These are phyloP conservation scores for Koerneria pararmatus DNA, from an alignment of 2,888 invertebrate species.

Conservation along the genomic window DNA sequence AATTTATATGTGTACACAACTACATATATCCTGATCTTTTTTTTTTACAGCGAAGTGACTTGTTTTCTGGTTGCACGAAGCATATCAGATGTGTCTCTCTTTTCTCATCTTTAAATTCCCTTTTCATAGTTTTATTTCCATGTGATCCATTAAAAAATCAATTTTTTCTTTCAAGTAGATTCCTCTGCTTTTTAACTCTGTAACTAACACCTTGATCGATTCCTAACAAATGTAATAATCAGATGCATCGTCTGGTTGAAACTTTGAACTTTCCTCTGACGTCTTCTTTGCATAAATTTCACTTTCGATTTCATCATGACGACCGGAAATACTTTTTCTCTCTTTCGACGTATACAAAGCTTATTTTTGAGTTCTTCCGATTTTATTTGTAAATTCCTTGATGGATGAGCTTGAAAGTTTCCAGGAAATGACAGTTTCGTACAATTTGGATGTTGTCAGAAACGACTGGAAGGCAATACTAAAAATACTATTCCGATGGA, in stretches of 20 bases:
- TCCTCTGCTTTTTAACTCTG: background rate
- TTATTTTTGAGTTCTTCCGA: background rate
- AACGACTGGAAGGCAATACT: conserved; percentile 39
- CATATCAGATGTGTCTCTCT: background rate
- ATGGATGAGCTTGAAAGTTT: no score
- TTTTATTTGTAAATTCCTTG: no score
- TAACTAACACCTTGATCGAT: background rate
- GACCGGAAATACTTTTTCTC: background rate
- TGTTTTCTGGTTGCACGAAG: no score
- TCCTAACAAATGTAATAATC: no score
- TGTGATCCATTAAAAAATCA: background rate
- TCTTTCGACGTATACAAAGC: background rate
- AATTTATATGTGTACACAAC: no score
- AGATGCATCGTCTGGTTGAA: no score
- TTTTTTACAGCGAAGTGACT: no score
- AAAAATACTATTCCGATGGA: conserved; percentile 47
- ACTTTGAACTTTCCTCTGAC: no score
- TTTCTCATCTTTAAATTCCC: background rate
- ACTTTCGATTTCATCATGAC: background rate
- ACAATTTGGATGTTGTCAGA: conserved; percentile 47
- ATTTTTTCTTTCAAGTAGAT: background rate
- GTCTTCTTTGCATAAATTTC: no score
- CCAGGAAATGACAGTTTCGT: conserved; percentile 54
- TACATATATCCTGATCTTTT: no score
- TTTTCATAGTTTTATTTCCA: background rate